Base-by-base conservation (phyloP, 2,113 vertebrate species). In the Macrotis lagotis region DNA sequence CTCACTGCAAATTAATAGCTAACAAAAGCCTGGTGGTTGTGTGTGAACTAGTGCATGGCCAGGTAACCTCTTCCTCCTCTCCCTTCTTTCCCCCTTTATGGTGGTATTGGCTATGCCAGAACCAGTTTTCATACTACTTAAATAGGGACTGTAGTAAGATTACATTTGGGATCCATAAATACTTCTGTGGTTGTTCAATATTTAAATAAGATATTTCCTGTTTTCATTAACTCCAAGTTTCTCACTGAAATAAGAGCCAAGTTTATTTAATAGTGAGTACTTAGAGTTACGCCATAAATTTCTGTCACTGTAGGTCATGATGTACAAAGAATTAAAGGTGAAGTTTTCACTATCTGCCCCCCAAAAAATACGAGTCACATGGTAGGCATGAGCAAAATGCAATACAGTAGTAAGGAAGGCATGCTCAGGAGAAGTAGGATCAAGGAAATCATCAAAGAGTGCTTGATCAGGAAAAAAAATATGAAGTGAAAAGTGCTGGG, bases 151-250 rank as follows among this genome's bases (percentile, higher is more conserved):
- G 3, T 0, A 2, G 7, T 0, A 2, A 16, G 22, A 44, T 16
- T 37, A 4, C 24, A 9, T 88, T 7, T 89, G 47, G 50, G 95
- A 91, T 5, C 10, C 51, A 51, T 0, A 51, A 49, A 25, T 6
- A 51, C 8, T 26, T 37, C 50, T 47, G 89, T 25, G n/a, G 16
- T 8, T 26, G 28, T 37, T 93, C 74, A 93, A 96, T 92, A 49
- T 66, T 55, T 93, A 53, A 92, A 92, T 25, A 48, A 5, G 90
- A 25, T 95, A 74, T 91, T 95, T 96, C 66, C 31, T 51, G 83
- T 92, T 95, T 93, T 74, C 53, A n/a, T 19, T n/a, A n/a, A 74
- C 59, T 74, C 28, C 59, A 74, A n/a, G 4, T 74, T 74, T 74
- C 59, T 74, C 31, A 14, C 37, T n/a, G 37, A 74, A 74, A 74